Evolutionary conservation across 1,140 invertebrate species (phyloP), one percentile per base, ranked within the genome.

Genomic region (Pemphigus obesinymphae): DNA sequence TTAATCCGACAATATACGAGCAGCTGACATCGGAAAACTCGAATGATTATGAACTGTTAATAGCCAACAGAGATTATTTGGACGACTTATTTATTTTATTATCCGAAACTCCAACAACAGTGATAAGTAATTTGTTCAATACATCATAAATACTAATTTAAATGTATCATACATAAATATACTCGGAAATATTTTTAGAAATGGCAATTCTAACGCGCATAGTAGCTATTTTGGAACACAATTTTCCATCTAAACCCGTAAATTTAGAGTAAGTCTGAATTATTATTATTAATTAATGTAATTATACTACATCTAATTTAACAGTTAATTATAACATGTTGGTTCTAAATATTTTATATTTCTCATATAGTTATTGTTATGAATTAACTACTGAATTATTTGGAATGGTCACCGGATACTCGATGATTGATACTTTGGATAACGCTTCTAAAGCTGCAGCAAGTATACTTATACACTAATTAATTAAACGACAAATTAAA

Each of bases 401-500:
- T 31, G 55, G 55, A 7, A 80, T 80, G 76, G 76, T 45, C 0
- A 80, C 76, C 8, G 76, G 76, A 13, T 80, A 80, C 31, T 55
- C 76, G 5, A 29, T 80, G 37, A 63, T 61, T 13, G 20, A 80
- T 26, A 61, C 76, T 7, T 45, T 61, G 2, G 55, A 80, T 23
- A 31, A 80, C 53, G 37, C 53, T 7, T 40, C 50, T 80, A 80
- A 63, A 63, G 20, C 26, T n/a, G 55, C 76, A 63, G 76, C 76
- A 80, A 80, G 76, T 80, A 80, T 80, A 80, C 37, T 43, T 23
- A 40, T 58, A 40, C n/a, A 43, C 8, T 58, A 23, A 75, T 29
- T 11, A 75, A 58, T 78, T n/a, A 15, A 40, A 58, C 13, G n/a
- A 10, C n/a, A n/a, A n/a, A n/a, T n/a, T n/a, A n/a, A n/a, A n/a